phyloP scores from a whole-genome alignment of 2,113 vertebrate species.

The Daboia siamensis region DNA sequence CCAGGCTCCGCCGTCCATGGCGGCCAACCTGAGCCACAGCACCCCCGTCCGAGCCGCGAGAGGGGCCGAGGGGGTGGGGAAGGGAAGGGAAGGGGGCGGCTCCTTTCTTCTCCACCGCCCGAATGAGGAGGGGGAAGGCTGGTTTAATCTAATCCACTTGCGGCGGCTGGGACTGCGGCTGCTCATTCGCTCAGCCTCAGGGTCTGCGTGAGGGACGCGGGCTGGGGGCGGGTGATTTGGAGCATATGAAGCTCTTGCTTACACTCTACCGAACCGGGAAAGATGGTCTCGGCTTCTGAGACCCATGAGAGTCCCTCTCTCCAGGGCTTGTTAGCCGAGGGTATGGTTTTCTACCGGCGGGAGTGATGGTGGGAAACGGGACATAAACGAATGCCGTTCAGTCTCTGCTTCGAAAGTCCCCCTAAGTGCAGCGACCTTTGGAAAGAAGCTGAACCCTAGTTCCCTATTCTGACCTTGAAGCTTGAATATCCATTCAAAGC shows the following conservation, averaged over 20 bases:
- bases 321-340: background rate
- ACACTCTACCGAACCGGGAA: background rate
- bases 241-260: background rate
- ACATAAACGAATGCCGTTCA: background rate
- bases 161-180: constrained; percentile 15
- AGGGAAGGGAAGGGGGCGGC: constrained; percentile 43
- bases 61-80: background rate
- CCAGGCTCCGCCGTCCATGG: constrained; percentile 69
- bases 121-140: constrained; percentile 23
- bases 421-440: background rate
- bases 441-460: background rate
- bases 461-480: too few relatives aligned
- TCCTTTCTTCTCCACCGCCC: constrained; percentile 44
- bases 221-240: background rate
- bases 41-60: constrained; percentile 13
- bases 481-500: background rate
- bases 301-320: background rate
- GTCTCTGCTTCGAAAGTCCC: background rate
- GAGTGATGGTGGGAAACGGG: background rate
- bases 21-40: constrained; percentile 61
- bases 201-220: background rate
- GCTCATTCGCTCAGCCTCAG: background rate
- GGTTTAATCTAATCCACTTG: constrained; percentile 59
- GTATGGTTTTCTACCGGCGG: background rate
- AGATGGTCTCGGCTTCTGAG: background rate